Evolutionary conservation across 2,113 vertebrate species (phyloP).

Genomic region (Saguinus midas): DNA sequence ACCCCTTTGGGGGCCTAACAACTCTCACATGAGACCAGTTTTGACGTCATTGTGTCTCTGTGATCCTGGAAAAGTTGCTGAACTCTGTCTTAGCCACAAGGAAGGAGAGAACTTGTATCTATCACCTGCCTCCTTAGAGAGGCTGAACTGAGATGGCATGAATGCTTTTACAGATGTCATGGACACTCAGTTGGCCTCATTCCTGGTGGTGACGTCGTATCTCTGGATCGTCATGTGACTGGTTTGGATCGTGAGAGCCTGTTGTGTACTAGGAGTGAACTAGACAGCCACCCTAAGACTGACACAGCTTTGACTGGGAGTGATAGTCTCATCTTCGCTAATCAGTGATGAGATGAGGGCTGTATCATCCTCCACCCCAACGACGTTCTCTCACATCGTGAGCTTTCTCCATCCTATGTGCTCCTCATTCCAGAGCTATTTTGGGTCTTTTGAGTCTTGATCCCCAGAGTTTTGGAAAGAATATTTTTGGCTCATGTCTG

Average conservation of each 20-base stretch:
- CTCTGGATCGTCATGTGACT: neutral
- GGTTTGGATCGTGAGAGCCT: neutral
- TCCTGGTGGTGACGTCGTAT: neutral
- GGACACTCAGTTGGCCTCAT: neutral
- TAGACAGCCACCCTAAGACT: neutral
- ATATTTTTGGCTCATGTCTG: neutral
- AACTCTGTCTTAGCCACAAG: neutral
- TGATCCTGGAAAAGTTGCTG: neutral
- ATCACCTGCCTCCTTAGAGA: neutral
- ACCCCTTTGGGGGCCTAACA: neutral
- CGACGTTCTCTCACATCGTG: neutral
- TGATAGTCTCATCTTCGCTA: fast-evolving
- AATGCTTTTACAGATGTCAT: neutral
- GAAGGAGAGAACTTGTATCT: neutral
- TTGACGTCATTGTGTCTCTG: neutral
- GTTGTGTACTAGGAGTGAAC: neutral
- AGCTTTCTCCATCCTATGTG: neutral
- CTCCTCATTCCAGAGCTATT: neutral
- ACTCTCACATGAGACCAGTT: neutral
- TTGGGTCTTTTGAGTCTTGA: neutral
- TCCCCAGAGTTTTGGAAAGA: neutral
- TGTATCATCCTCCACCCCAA: fast-evolving
- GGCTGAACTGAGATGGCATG: neutral
- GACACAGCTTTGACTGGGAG: neutral
- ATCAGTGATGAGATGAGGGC: neutral